Evolutionary conservation across 2,797 vertebrate species (phyloP).

Genomic region (Muscicapa comitata): DNA sequence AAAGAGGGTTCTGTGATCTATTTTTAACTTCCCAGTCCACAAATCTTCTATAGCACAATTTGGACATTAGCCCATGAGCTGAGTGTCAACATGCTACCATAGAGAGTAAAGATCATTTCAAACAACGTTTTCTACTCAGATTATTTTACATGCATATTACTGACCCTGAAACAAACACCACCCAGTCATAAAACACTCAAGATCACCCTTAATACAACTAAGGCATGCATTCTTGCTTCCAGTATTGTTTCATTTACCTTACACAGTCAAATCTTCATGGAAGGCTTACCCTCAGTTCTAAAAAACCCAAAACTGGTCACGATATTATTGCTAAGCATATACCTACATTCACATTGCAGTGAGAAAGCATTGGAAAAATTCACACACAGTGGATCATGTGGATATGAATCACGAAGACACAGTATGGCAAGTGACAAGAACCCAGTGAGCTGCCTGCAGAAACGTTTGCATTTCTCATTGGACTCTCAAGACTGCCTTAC

Average conservation of each 20-base stretch:
- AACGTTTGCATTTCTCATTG: accelerated
- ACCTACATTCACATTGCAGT: background rate
- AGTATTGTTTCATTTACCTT: background rate
- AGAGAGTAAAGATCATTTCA: background rate
- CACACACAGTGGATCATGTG: background rate
- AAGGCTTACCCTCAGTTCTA: background rate
- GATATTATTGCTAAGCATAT: background rate
- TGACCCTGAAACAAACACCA: background rate
- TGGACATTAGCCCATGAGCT: background rate
- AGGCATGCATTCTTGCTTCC: background rate
- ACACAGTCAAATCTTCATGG: background rate
- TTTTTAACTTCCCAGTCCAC: constrained; percentile 10
- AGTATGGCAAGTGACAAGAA: background rate
- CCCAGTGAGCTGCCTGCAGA: background rate
- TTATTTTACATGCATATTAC: background rate
- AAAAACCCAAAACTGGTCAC: background rate
- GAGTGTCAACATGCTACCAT: background rate
- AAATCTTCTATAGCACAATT: background rate
- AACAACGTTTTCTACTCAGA: background rate
- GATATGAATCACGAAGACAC: background rate
- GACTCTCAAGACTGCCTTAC: background rate
- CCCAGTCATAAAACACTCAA: background rate
- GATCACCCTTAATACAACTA: background rate
- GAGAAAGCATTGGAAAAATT: background rate
- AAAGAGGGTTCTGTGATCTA: background rate